Conservation (phyloP, 2,113 vertebrate species). For the Hemiscyllium ocellatum region DNA sequence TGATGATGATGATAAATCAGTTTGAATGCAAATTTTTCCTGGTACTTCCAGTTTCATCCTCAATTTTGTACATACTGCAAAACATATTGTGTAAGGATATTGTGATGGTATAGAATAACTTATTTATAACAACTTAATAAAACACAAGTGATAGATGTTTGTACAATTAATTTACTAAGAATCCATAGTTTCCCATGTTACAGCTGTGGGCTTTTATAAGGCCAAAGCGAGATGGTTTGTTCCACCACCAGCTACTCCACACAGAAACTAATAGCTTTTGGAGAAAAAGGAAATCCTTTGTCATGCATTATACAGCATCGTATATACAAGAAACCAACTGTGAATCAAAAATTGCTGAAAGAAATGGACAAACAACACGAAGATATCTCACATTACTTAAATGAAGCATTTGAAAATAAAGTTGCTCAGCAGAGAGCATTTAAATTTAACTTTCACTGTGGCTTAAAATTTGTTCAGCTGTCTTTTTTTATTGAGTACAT, state of each 20-base stretch:
- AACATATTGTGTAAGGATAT: background rate
- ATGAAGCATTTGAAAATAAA: background rate
- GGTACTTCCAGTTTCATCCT: background rate
- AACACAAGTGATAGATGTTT: conserved; percentile 50
- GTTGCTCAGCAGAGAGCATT: background rate
- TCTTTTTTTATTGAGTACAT: background rate
- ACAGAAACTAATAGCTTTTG: conserved; percentile 70
- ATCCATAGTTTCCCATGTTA: conserved; percentile 87
- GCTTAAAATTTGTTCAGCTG: background rate
- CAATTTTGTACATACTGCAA: background rate
- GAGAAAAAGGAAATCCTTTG: conserved; percentile 53
- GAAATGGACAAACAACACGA: background rate
- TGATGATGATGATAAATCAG: background rate
- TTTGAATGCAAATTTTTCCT: background rate
- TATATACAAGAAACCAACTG: conserved; percentile 74
- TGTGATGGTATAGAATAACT: background rate
- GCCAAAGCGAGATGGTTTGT: conserved; percentile 72
- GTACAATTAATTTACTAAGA: conserved; percentile 81
- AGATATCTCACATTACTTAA: conserved; percentile 6
- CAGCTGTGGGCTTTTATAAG: conserved; percentile 89
- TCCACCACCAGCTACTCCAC: conserved; percentile 62
- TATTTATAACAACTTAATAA: conserved; percentile 5
- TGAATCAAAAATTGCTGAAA: conserved; percentile 51
- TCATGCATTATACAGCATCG: conserved; percentile 80
- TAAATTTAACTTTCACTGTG: background rate